Conservation (phyloP, 2,113 vertebrate genomes). For the Microtus oregoni region DNA sequence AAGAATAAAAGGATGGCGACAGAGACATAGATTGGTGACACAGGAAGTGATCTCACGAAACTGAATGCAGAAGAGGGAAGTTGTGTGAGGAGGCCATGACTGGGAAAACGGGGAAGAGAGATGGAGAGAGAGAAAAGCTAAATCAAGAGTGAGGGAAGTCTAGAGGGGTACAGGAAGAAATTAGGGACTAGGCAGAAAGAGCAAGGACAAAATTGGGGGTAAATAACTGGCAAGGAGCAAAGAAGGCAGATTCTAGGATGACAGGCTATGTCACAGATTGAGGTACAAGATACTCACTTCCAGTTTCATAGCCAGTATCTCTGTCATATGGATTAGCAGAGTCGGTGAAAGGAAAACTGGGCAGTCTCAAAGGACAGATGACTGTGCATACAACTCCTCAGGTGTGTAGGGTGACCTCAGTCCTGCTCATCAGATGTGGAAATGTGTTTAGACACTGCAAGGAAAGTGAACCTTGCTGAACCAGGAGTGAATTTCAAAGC, state of each 20-base stretch:
- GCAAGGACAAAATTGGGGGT: neutral
- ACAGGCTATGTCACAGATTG: neutral
- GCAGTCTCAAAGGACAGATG: neutral
- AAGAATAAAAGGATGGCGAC: neutral
- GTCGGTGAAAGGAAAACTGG: neutral
- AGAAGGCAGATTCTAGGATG: neutral
- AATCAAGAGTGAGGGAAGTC: neutral
- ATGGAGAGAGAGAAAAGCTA: neutral
- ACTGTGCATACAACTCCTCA: neutral
- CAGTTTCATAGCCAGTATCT: neutral
- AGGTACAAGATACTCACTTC: neutral
- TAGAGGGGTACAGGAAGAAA: neutral
- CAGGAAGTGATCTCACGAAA: neutral
- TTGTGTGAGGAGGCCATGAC: neutral
- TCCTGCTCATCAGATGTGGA: neutral
- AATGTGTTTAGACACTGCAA: neutral
- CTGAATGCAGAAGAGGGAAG: neutral
- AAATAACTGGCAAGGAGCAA: neutral
- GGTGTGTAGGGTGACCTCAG: neutral
- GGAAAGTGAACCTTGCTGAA: neutral
- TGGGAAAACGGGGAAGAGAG: neutral
- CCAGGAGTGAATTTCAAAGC: neutral
- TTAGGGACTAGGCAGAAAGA: neutral
- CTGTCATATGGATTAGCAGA: neutral
- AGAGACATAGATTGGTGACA: neutral